phyloP scores from a whole-genome alignment of 2,888 invertebrate species.

The Falcaria lacertinaria region DNA sequence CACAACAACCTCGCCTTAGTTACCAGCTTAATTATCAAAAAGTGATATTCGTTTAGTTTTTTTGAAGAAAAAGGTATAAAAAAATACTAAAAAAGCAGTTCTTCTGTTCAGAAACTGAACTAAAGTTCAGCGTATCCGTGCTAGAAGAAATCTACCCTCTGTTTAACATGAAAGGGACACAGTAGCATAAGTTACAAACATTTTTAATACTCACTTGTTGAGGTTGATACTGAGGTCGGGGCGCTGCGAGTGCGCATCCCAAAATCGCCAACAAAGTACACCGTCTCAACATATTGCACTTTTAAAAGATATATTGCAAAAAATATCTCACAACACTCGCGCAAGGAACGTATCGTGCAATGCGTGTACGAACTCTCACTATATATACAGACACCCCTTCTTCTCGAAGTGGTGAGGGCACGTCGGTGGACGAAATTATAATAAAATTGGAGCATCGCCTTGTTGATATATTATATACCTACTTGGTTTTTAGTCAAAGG shows the following conservation, averaged over 20 bases:
- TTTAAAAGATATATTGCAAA: constrained; percentile 26
- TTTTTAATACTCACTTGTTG: constrained; percentile 53
- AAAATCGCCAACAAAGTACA: constrained; percentile 59
- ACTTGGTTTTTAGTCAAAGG: neutral
- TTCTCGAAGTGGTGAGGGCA: constrained; percentile 41
- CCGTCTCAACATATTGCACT: constrained; percentile 63
- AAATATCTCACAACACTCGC: constrained; percentile 59
- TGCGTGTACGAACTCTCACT: constrained; percentile 61
- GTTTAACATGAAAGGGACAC: too few species aligned
- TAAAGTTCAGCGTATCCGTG: too few species aligned
- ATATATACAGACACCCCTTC: constrained; percentile 75
- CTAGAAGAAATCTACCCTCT: too few species aligned
- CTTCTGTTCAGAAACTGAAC: too few species aligned
- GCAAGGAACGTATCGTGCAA: constrained; percentile 54
- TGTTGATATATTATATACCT: constrained; percentile 16
- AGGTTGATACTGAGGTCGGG: constrained; percentile 53
- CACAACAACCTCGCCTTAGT: too few species aligned
- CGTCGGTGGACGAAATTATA: constrained; percentile 31
- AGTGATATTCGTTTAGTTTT: too few species aligned
- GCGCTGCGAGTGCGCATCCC: constrained; percentile 56
- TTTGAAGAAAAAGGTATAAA: too few species aligned
- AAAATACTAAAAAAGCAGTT: too few species aligned
- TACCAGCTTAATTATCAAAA: too few species aligned
- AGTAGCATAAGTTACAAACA: too few species aligned
- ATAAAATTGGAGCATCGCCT: constrained; percentile 26